These are phyloP conservation scores for Drosophila ironensis DNA, from an alignment of 1,140 invertebrate species.

Conservation along the genomic window DNA sequence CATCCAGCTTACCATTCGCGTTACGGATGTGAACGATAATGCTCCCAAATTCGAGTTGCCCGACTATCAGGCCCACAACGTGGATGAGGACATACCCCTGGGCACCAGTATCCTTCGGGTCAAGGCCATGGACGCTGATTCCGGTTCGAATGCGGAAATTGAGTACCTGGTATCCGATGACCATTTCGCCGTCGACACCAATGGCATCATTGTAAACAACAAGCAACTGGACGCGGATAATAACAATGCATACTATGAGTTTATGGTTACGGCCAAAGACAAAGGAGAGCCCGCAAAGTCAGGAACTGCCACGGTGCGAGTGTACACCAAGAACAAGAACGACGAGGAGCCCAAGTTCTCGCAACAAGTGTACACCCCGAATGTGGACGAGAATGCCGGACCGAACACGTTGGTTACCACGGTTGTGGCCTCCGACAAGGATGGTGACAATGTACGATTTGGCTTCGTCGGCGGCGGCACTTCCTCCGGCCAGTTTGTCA, in stretches of 20 bases:
- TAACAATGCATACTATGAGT: slow-evolving; percentile 98
- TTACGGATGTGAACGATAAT: slow-evolving; percentile 97
- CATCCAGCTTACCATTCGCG: slow-evolving; percentile 92
- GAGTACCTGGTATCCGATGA: slow-evolving; percentile 95
- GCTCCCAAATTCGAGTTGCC: slow-evolving; percentile 97
- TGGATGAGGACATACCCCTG: slow-evolving; percentile 95
- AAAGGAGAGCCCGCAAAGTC: slow-evolving; percentile 96
- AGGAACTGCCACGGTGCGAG: slow-evolving; percentile 94
- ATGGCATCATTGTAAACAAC: slow-evolving; percentile 95
- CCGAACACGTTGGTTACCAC: slow-evolving; percentile 96
- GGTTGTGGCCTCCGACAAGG: slow-evolving; percentile 97
- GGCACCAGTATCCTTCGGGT: slow-evolving; percentile 95
- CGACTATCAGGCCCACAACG: slow-evolving; percentile 97
- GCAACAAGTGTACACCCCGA: slow-evolving; percentile 97
- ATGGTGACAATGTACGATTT: slow-evolving; percentile 96
- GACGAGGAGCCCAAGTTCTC: slow-evolving; percentile 98
- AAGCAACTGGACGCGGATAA: slow-evolving; percentile 97
- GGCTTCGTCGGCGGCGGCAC: slow-evolving; percentile 96
- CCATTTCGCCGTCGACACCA: slow-evolving; percentile 95
- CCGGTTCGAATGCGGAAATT: slow-evolving; percentile 95
- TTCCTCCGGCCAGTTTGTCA: slow-evolving; percentile 95
- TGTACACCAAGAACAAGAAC: slow-evolving; percentile 98
- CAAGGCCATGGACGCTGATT: slow-evolving; percentile 95
- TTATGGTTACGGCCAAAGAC: slow-evolving; percentile 95
- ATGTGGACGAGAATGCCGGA: slow-evolving; percentile 97